These are phyloP conservation scores for Pithys albifrons DNA, from an alignment of 2,113 vertebrate genomes.

Conservation along the genomic window DNA sequence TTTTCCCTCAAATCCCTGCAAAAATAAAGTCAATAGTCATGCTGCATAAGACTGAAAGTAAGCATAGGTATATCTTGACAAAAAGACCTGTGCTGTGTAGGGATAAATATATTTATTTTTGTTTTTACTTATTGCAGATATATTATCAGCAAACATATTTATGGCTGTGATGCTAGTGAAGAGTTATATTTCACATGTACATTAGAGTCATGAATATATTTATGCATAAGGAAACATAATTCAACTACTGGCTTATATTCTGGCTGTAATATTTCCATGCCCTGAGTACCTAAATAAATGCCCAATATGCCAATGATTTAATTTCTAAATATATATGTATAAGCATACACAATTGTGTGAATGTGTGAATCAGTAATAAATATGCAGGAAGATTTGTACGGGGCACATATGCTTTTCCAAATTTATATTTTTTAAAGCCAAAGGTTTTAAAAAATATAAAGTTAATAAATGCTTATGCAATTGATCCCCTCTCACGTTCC, in stretches of 20 bases:
- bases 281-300: background rate
- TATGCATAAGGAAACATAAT: background rate
- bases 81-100: background rate
- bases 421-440: background rate
- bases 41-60: background rate
- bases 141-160: background rate
- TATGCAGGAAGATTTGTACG: background rate
- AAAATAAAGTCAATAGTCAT: background rate
- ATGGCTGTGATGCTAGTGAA: background rate
- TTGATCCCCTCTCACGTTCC: rapidly evolving
- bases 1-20: constrained; percentile 86
- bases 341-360: background rate
- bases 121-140: background rate
- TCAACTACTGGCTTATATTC: background rate
- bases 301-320: background rate
- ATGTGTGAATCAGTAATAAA: background rate
- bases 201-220: background rate
- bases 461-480: background rate
- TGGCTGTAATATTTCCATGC: background rate
- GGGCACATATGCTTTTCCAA: background rate
- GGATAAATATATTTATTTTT: background rate
- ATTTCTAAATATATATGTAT: background rate
- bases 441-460: no score
- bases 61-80: background rate
- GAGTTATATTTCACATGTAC: background rate